Evolutionary conservation across 2,113 vertebrate genomes (phyloP).

Genomic region (Thamnaconus septentrionalis): DNA sequence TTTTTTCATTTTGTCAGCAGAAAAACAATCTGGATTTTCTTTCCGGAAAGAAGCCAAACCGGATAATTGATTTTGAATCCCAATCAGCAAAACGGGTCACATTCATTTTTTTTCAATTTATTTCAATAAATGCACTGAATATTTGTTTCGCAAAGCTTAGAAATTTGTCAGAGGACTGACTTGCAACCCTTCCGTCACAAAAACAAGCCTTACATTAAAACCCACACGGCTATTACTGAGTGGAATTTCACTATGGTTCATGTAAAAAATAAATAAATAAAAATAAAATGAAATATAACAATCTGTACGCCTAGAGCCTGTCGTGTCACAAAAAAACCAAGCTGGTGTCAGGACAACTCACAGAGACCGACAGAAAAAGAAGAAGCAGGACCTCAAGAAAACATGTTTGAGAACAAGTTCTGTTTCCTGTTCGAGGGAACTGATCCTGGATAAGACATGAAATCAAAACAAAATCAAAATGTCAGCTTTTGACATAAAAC

Average conservation of each 20-base stretch:
- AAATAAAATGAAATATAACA: no score
- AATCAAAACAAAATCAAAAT: conserved; percentile 1
- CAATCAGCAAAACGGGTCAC: conserved; percentile 1
- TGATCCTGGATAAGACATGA: neutral
- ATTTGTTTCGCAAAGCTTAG: conserved; percentile 28
- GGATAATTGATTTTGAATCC: neutral
- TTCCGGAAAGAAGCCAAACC: neutral
- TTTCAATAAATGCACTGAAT: neutral
- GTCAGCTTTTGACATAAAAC: conserved; percentile 7
- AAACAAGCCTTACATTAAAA: conserved; percentile 17
- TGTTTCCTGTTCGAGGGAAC: no score
- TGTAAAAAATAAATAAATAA: neutral
- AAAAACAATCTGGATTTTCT: conserved; percentile 6
- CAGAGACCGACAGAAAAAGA: neutral
- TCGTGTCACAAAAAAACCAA: conserved; percentile 27
- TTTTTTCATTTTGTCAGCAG: conserved; percentile 11
- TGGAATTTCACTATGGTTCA: conserved; percentile 2
- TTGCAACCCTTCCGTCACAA: neutral
- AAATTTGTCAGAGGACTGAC: conserved; percentile 10
- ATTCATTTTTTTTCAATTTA: no score
- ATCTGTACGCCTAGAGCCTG: no score
- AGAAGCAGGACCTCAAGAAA: conserved; percentile 11
- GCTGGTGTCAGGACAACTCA: conserved; percentile 8
- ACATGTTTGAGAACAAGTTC: neutral
- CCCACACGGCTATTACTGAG: conserved; percentile 26